phyloP scores from a whole-genome alignment of 2,797 vertebrate species.

The Acipenser oxyrinchus region DNA sequence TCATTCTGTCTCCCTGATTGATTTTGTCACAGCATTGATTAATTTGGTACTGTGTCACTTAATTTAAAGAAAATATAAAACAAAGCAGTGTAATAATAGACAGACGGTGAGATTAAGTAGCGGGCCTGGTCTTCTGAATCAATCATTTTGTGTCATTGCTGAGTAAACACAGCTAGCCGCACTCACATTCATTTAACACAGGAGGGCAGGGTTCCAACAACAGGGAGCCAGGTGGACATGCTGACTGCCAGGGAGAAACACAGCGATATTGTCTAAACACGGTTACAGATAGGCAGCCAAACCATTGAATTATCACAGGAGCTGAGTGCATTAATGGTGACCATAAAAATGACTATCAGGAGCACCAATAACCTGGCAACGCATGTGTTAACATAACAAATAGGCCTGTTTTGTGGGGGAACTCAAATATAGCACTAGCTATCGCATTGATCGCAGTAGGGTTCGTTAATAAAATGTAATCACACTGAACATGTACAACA shows the following conservation, averaged over 20 bases:
- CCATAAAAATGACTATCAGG: too few species aligned
- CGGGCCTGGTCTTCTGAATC: background rate
- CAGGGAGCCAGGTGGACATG: background rate
- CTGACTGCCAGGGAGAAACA: too few species aligned
- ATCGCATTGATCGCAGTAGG: too few species aligned
- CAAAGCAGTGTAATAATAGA: background rate
- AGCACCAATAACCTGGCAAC: too few species aligned
- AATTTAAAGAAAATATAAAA: slow-evolving; percentile 8
- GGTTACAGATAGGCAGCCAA: background rate
- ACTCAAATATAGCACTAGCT: too few species aligned
- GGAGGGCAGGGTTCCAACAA: background rate
- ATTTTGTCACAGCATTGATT: slow-evolving; percentile 5
- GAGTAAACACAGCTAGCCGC: background rate
- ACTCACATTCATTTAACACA: background rate
- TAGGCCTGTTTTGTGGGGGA: background rate
- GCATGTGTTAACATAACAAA: background rate
- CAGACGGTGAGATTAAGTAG: slow-evolving; percentile 1
- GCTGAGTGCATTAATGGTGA: too few species aligned
- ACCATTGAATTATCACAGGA: background rate
- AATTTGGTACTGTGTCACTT: background rate
- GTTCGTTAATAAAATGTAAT: too few species aligned
- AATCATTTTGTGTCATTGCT: slow-evolving; percentile 1
- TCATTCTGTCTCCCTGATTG: slow-evolving; percentile 2
- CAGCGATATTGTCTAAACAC: too few species aligned
- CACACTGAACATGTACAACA: too few species aligned